A percentile compares a stretch with the other conserved stretches of the same genome.
These are phyloP conservation scores for Theristicus caerulescens DNA, from an alignment of 2,113 vertebrate species.

Conservation along the genomic window DNA sequence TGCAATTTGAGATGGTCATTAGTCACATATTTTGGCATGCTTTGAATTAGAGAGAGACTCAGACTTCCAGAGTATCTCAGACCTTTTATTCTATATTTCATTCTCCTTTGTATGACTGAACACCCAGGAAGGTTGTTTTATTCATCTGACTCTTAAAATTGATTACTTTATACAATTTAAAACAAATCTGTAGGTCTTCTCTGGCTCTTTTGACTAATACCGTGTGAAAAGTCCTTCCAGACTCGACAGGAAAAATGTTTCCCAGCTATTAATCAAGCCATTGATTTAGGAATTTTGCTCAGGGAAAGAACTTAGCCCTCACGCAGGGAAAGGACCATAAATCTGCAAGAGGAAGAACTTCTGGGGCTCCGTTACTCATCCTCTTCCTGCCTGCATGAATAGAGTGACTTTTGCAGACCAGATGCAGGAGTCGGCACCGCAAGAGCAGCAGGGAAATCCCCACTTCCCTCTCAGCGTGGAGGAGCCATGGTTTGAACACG, in stretches of 20 bases:
- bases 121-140: not conserved
- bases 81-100: not conserved
- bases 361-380: conserved; percentile 30
- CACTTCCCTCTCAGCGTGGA: not conserved
- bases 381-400: conserved; percentile 1
- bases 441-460: not conserved
- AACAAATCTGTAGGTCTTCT: not conserved
- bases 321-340: conserved; percentile 2
- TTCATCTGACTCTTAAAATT: not conserved
- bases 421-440: not conserved
- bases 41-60: not conserved
- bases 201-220: not conserved
- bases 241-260: not conserved
- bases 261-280: conserved; percentile 58
- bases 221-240: not conserved
- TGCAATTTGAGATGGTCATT: conserved; percentile 63
- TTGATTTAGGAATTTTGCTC: conserved; percentile 52
- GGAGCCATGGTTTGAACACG: accelerated
- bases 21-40: conserved; percentile 56
- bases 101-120: not conserved
- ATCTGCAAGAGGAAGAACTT: conserved; percentile 46
- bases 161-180: not conserved
- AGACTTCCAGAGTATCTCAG: not conserved
- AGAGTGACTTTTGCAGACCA: conserved; percentile 40
- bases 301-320: conserved; percentile 50